Conservation (phyloP, 2,113 vertebrate genomes). For the Elgaria multicarinata region DNA sequence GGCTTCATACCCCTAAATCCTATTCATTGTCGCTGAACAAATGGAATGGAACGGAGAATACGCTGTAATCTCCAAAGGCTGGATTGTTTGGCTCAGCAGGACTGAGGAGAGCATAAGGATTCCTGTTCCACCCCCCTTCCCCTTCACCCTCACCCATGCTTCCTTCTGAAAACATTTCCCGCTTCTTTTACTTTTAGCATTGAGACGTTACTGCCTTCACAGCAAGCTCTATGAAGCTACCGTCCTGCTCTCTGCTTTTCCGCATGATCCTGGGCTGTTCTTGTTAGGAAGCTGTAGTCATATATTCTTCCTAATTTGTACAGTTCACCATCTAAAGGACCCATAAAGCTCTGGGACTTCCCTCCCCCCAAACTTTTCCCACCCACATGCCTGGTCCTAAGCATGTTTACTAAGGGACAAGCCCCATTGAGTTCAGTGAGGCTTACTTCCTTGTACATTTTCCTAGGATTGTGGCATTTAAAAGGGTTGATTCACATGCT, state of each 20-base stretch:
- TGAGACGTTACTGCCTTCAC: neutral
- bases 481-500: neutral
- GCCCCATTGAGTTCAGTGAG: neutral
- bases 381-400: neutral
- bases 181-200: neutral
- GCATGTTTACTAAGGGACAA: neutral
- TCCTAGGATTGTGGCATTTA: neutral
- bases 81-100: neutral
- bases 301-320: neutral
- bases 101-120: neutral
- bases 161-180: neutral
- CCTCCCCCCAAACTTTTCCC: too few species aligned
- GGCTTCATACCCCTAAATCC: constrained; percentile 7
- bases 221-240: neutral
- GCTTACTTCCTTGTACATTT: neutral
- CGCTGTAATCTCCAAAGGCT: constrained; percentile 23
- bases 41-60: constrained; percentile 59
- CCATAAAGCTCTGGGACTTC: neutral
- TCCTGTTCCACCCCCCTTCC: neutral
- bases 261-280: neutral
- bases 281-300: neutral
- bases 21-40: constrained; percentile 2
- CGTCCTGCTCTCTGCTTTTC: neutral
- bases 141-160: neutral
- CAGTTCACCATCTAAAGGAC: neutral